Conservation (phyloP, 1,140 invertebrate genomes). For the Cardiocondyla obscurior region DNA sequence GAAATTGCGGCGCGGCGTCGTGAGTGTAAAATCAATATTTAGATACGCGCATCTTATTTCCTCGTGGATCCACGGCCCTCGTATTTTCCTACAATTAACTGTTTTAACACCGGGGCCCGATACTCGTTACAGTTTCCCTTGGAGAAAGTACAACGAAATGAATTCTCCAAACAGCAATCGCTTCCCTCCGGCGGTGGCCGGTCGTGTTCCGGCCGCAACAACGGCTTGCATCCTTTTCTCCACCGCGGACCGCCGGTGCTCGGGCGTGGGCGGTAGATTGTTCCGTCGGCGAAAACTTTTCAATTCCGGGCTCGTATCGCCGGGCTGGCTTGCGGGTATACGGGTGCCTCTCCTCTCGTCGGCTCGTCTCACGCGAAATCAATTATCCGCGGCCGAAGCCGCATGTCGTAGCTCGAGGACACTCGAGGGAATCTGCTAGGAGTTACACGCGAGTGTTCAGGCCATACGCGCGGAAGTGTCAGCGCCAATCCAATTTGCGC, state of each 20-base stretch:
- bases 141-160: neutral
- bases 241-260: neutral
- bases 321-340: neutral
- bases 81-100: constrained; percentile 19
- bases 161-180: constrained; percentile 42
- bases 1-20: neutral
- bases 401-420: constrained; percentile 59
- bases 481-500: constrained; percentile 59
- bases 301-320: constrained; percentile 30
- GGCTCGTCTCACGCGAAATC: constrained; percentile 44
- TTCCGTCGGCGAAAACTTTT: constrained; percentile 38
- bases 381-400: constrained; percentile 53
- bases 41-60: neutral
- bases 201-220: neutral
- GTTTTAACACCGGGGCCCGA: neutral
- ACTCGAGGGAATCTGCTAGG: constrained; percentile 54
- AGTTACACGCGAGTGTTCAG: constrained; percentile 46
- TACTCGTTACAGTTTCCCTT: neutral
- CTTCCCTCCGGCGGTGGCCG: constrained; percentile 14
- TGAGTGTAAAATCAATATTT: neutral
- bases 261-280: neutral
- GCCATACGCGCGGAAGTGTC: constrained; percentile 51
- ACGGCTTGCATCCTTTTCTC: constrained; percentile 23
- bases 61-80: neutral
- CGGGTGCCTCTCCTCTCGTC: neutral